Evolutionary conservation across 2,888 invertebrate genomes (phyloP), one percentile per base, ranked within the genome.

Genomic region (Punctoribates punctum): DNA sequence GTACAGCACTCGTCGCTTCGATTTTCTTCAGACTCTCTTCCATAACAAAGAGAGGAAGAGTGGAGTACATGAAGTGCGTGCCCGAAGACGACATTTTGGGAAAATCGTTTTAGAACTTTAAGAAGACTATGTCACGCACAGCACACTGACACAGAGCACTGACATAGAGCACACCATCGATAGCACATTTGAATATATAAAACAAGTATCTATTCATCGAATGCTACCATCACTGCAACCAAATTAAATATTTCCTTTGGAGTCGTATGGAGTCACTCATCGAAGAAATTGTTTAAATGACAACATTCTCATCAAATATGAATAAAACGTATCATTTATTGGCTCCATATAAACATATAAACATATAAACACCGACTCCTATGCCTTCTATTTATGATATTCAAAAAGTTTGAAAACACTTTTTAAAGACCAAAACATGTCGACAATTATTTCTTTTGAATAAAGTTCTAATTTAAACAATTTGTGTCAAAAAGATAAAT

Each of bases 61-160:
- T 48, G 48, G 48, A 8, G 13, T 11, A 17, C 17, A 4, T 65
- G 8, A 17, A 65, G 65, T 65, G 27, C 65, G 65, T 65, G 65
- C 65, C 65, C 65, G 27, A 57, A 11, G 23, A 65, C 29, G 65
- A 65, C 65, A 65, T 65, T 65, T 65, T 65, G 65, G 34, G 11
- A 29, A 20, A 65, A 65, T 65, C 29, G 65, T 65, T 65, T 27
- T 13, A 17, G 4, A 27, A 29, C 11, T 65, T 65, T 65, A 65
- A 65, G 29, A 65, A 29, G 29, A 65, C 25, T 62, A 27, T 29
- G 65, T 65, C 65, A 65, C 65, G 65, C 65, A 65, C 65, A 34
- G n/a, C 13, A 65, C 65, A 9, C 6, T 8, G 3, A 9, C 60
- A 62, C 20, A 5, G n/a, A 57, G 57, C 25, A 57, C 23, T 8